Evolutionary conservation across 2,888 invertebrate genomes (phyloP), one percentile per base, ranked within the genome.

Genomic region (Brachyptera putata): DNA sequence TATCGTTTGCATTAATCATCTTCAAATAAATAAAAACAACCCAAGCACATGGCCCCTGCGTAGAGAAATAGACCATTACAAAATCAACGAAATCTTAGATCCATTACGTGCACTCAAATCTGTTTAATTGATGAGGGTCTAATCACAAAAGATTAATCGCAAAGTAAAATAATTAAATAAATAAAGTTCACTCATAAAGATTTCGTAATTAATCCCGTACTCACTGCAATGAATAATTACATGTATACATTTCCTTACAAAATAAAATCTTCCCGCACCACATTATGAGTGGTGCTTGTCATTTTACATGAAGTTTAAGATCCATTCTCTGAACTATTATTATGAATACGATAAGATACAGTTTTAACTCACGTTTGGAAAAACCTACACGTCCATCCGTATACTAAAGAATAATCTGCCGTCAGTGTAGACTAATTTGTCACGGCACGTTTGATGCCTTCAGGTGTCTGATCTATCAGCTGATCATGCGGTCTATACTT

Each of bases 161-260:
- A 11, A 4, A 46, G 46, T 24, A 46, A 21, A 46, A 46, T 46
- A 46, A 46, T 46, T 46, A 46, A 46, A 46, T 46, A 46, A 46
- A 46, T 46, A 24, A 46, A 24, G 24, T 24, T 24, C 22, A 24
- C 46, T 22, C 46, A n/a, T 24, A 46, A 46, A 24, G 46, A 46
- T 46, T 46, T 46, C 22, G 18, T 46, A 46, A 46, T 46, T 46
- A 24, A 46, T 22, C 46, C 24, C 21, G n/a, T 30, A 30, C 30
- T 24, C 21, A 46, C n/a, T 46, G n/a, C n/a, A 46, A 46, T 46
- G 46, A 46, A 46, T 46, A 46, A 46, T 46, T 46, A 46, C 46
- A 5, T 7, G n/a, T n/a, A n/a, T n/a, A n/a, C n/a, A 21, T n/a
- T 5, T 11, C 30, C 21, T 21, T 46, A 21, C 46, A 46, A 46